A percentile compares a stretch with the other conserved stretches of the same genome.
These are phyloP conservation scores for Guaruba guarouba DNA, from an alignment of 2,113 vertebrate species.

Conservation along the genomic window DNA sequence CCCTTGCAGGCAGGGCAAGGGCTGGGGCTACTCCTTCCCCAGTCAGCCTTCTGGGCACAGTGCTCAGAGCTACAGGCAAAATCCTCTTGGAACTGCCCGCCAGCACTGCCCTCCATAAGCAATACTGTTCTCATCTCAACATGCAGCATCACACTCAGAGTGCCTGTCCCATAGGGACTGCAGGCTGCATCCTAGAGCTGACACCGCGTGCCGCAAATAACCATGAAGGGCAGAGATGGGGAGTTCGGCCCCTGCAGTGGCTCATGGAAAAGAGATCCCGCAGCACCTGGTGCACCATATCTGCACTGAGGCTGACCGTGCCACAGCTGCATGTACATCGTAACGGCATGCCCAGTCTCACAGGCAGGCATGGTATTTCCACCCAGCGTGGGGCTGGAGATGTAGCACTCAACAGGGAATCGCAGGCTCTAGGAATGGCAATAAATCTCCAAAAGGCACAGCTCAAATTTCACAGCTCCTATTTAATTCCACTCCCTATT, in stretches of 20 bases:
- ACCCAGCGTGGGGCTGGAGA: not conserved
- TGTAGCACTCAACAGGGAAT: not conserved
- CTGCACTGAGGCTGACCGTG: not conserved
- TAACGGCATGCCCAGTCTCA: not conserved
- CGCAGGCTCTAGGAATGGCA: not conserved
- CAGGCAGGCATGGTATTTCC: not conserved
- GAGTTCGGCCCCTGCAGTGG: fast-evolving
- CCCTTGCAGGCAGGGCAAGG: not conserved
- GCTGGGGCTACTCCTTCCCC: not conserved
- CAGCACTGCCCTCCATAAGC: not conserved
- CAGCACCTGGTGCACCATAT: not conserved
- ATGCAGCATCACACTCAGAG: not conserved
- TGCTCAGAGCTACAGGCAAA: not conserved
- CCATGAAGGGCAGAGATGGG: not conserved
- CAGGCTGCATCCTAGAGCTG: not conserved
- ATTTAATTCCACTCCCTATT: not conserved
- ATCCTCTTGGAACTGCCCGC: not conserved
- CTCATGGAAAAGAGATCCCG: not conserved
- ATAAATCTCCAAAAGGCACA: not conserved
- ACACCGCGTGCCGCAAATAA: not conserved
- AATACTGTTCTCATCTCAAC: not conserved
- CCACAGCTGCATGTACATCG: not conserved
- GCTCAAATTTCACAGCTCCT: not conserved
- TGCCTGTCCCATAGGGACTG: not conserved
- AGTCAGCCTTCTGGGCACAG: not conserved